Conservation (phyloP, 2,888 invertebrate genomes). For the Nomada flava region DNA sequence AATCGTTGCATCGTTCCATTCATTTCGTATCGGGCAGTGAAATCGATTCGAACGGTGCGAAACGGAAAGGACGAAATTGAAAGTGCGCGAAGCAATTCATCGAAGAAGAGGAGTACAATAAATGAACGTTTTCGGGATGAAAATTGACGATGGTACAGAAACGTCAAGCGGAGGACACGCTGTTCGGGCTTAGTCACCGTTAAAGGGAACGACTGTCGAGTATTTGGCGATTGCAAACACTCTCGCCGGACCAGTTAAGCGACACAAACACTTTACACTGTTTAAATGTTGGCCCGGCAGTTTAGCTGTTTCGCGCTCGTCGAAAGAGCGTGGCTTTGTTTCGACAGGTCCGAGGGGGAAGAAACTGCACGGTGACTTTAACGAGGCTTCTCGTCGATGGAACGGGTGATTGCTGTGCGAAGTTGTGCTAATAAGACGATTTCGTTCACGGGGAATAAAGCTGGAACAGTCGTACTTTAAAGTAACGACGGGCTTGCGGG, state of each 20-base stretch:
- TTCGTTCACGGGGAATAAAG: not conserved
- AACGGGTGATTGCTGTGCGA: not conserved
- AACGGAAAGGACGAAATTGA: not conserved
- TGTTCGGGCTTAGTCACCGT: slow-evolving; percentile 63
- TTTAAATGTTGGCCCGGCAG: slow-evolving; percentile 68
- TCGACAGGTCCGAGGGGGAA: slow-evolving; percentile 12
- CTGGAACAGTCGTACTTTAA: not conserved
- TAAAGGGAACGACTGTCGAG: slow-evolving; percentile 51
- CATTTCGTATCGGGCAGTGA: no score
- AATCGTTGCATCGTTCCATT: not conserved
- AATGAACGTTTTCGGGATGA: slow-evolving; percentile 30
- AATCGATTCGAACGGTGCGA: not conserved
- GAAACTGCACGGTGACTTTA: not conserved
- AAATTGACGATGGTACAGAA: slow-evolving; percentile 30
- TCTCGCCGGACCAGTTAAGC: slow-evolving; percentile 64
- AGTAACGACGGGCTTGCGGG: not conserved
- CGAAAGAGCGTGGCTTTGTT: slow-evolving; percentile 50
- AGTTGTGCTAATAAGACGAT: not conserved
- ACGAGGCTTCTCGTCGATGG: slow-evolving; percentile 16
- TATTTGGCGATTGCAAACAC: slow-evolving; percentile 71
- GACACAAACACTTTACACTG: slow-evolving; percentile 68
- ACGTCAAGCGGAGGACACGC: slow-evolving; percentile 26
- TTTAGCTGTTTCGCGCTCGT: slow-evolving; percentile 66
- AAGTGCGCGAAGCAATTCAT: not conserved
- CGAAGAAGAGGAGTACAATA: slow-evolving; percentile 8